Evolutionary conservation across 2,888 invertebrate species (phyloP).

Genomic region (Oegoconia quadripuncta): DNA sequence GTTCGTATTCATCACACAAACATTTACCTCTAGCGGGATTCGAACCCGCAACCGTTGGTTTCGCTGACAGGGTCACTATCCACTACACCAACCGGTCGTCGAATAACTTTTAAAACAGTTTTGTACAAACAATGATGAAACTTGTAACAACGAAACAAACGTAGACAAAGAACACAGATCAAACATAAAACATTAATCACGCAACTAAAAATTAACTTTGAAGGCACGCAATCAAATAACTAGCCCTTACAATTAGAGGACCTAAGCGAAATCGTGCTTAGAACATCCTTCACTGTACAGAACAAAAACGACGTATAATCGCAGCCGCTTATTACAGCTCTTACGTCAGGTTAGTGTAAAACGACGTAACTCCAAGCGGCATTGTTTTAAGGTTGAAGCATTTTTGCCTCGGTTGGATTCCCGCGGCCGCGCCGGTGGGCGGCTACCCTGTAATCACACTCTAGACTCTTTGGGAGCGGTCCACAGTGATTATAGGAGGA

Average conservation of each 20-base stretch:
- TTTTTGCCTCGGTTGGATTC: slow-evolving; percentile 42
- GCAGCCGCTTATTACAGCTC: background rate
- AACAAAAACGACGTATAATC: slow-evolving; percentile 24
- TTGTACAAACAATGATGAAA: slow-evolving; percentile 14
- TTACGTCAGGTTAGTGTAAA: slow-evolving; percentile 10
- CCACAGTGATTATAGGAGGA: slow-evolving; percentile 63
- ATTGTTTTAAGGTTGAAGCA: slow-evolving; percentile 45
- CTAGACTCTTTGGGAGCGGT: slow-evolving; percentile 49
- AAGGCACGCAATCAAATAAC: slow-evolving; percentile 43
- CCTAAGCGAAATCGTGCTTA: slow-evolving; percentile 47
- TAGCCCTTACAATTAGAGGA: slow-evolving; percentile 44
- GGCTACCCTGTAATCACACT: slow-evolving; percentile 70
- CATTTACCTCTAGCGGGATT: too few relatives aligned
- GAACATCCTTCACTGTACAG: slow-evolving; percentile 27
- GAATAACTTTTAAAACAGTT: too few relatives aligned
- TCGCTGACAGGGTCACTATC: too few relatives aligned
- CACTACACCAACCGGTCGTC: too few relatives aligned
- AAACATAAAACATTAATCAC: slow-evolving; percentile 31
- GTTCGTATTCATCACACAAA: too few relatives aligned
- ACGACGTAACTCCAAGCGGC: slow-evolving; percentile 28
- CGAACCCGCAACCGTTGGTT: too few relatives aligned
- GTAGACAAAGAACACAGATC: slow-evolving; percentile 26
- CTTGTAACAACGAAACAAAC: slow-evolving; percentile 10
- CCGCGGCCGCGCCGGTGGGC: slow-evolving; percentile 55
- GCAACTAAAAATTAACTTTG: slow-evolving; percentile 29